A percentile compares a stretch with the other conserved stretches of the same genome.
Evolutionary conservation across 2,113 vertebrate genomes (phyloP).

Genomic region (Callospermophilus lateralis): DNA sequence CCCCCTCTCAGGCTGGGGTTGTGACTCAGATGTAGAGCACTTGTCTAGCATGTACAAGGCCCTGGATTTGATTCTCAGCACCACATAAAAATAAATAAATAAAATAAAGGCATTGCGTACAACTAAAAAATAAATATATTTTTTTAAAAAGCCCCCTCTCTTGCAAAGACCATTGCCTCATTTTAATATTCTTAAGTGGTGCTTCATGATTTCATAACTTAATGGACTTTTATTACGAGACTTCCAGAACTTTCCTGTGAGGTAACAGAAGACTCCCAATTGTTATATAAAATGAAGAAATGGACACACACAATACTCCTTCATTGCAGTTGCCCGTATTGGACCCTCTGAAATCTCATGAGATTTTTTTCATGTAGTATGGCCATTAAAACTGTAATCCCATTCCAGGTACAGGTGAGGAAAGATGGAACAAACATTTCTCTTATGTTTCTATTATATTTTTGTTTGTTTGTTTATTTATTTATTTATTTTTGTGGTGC

Average conservation of each 20-base stretch:
- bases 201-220: neutral
- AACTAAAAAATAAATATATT: too few relatives aligned
- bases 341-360: neutral
- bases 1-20: neutral
- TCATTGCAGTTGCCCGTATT: neutral
- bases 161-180: neutral
- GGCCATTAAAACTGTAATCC: neutral
- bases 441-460: neutral
- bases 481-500: too few relatives aligned
- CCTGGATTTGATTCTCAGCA: too few relatives aligned
- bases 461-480: neutral
- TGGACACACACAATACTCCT: neutral
- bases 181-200: slow-evolving; percentile 15
- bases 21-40: too few relatives aligned
- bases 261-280: neutral
- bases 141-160: neutral
- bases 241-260: neutral
- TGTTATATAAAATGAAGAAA: slow-evolving; percentile 9
- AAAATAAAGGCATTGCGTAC: too few relatives aligned
- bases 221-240: neutral
- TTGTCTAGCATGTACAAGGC: too few relatives aligned
- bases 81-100: too few relatives aligned
- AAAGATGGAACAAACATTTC: too few relatives aligned
- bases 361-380: neutral
- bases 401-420: neutral